Evolutionary conservation across 2,888 invertebrate species (phyloP).

Genomic region (Scelioninae gen. 1): DNA sequence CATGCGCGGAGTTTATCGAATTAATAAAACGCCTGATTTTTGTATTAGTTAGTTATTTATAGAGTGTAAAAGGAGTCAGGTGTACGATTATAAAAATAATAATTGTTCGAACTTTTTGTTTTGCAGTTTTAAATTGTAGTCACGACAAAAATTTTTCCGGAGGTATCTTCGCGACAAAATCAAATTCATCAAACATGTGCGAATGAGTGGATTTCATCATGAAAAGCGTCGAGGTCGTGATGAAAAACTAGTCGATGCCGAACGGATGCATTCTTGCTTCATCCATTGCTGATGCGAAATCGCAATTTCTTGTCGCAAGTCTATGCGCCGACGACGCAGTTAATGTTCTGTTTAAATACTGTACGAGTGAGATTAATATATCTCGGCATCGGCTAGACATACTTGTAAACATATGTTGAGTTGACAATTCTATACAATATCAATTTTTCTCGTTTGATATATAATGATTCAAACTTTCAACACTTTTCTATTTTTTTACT

Average conservation of each 20-base stretch:
- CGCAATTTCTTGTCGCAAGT: constrained; percentile 41
- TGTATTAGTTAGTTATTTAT: not conserved
- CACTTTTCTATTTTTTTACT: too few species aligned
- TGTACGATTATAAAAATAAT: not conserved
- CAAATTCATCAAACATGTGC: constrained; percentile 32
- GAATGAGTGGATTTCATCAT: constrained; percentile 47
- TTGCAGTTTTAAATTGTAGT: not conserved
- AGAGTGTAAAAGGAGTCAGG: not conserved
- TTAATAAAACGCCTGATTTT: constrained; percentile 3
- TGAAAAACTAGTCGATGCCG: constrained; percentile 52
- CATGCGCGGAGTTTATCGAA: constrained; percentile 5
- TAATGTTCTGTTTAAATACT: constrained; percentile 31
- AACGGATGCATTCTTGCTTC: constrained; percentile 42
- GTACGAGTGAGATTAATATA: constrained; percentile 38
- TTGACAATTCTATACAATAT: constrained; percentile 14
- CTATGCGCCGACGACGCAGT: constrained; percentile 42
- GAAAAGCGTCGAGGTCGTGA: constrained; percentile 30
- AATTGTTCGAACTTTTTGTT: not conserved
- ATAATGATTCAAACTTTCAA: too few species aligned
- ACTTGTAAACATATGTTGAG: constrained; percentile 35
- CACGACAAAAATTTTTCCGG: not conserved
- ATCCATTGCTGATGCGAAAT: constrained; percentile 45
- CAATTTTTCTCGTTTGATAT: too few species aligned
- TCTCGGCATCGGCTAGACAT: constrained; percentile 16
- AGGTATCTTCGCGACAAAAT: constrained; percentile 18